Evolutionary conservation across 2,113 vertebrate species (phyloP).

Genomic region (Heterocephalus glaber): DNA sequence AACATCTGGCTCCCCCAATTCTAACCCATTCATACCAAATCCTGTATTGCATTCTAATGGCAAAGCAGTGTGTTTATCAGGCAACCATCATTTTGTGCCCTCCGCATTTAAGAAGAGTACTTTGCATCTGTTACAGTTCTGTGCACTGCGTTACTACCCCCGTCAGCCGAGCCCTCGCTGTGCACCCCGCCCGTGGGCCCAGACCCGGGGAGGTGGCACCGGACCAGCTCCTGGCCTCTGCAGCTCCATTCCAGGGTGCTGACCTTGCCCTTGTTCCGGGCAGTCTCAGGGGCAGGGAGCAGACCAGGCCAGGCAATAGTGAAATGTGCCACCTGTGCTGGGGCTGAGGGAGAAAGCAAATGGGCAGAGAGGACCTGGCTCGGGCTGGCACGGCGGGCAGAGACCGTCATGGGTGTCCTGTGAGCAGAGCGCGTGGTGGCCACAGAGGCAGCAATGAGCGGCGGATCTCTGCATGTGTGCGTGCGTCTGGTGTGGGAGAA

Average conservation of each 20-base stretch:
- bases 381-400: neutral
- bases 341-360: neutral
- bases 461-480: too few relatives aligned
- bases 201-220: neutral
- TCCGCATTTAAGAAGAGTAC: neutral
- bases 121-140: neutral
- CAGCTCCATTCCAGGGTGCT: fast-evolving
- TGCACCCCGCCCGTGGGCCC: neutral
- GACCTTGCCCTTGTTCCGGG: neutral
- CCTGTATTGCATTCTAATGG: fast-evolving
- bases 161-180: neutral
- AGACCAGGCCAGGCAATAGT: neutral
- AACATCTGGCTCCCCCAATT: neutral
- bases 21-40: fast-evolving
- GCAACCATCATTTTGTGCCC: neutral
- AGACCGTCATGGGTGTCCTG: neutral
- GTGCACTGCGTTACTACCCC: fast-evolving
- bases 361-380: fast-evolving
- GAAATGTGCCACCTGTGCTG: neutral
- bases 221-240: neutral
- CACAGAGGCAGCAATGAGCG: fast-evolving
- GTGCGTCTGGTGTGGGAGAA: too few relatives aligned
- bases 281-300: neutral
- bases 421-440: neutral
- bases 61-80: neutral